These are phyloP conservation scores for Pungitius pungitius DNA, from an alignment of 2,113 vertebrate species.

Conservation along the genomic window DNA sequence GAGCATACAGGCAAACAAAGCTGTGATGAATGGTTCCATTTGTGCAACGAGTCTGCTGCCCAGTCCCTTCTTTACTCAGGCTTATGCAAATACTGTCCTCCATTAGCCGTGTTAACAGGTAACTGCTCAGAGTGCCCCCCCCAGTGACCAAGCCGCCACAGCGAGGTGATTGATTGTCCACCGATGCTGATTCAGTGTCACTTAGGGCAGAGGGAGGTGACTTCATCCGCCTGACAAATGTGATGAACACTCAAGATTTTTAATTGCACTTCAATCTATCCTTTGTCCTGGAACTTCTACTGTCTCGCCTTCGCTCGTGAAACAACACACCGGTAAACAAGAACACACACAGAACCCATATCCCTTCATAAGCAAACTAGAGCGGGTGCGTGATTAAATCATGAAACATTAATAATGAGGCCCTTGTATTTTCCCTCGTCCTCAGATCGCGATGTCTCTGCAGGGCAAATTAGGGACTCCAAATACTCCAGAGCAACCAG, in stretches of 20 bases:
- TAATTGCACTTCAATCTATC: constrained; percentile 28
- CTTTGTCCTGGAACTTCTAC: constrained; percentile 6
- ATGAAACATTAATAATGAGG: constrained; percentile 68
- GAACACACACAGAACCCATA: constrained; percentile 16
- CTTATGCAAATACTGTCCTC: constrained; percentile 71
- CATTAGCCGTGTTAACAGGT: constrained; percentile 74
- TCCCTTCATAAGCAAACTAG: constrained; percentile 38
- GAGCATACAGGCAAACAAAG: constrained; percentile 75
- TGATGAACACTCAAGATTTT: constrained; percentile 39
- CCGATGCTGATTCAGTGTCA: constrained; percentile 33
- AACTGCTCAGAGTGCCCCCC: constrained; percentile 62
- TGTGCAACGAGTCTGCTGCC: constrained; percentile 69
- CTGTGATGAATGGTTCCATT: constrained; percentile 84
- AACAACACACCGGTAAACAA: constrained; percentile 18
- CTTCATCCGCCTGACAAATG: constrained; percentile 33
- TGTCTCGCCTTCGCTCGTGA: not conserved
- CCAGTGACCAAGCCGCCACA: constrained; percentile 52
- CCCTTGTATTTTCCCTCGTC: constrained; percentile 32
- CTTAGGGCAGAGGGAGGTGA: constrained; percentile 36
- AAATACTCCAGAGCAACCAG: constrained; percentile 35
- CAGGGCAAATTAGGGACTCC: constrained; percentile 43
- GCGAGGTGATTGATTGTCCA: constrained; percentile 60
- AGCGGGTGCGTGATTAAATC: constrained; percentile 59
- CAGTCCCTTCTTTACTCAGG: constrained; percentile 49
- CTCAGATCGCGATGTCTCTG: constrained; percentile 28